A percentile compares a stretch with the other conserved stretches of the same genome.
phyloP scores from a whole-genome alignment of 1,140 invertebrate genomes.

The Pogonomyrmex californicus region DNA sequence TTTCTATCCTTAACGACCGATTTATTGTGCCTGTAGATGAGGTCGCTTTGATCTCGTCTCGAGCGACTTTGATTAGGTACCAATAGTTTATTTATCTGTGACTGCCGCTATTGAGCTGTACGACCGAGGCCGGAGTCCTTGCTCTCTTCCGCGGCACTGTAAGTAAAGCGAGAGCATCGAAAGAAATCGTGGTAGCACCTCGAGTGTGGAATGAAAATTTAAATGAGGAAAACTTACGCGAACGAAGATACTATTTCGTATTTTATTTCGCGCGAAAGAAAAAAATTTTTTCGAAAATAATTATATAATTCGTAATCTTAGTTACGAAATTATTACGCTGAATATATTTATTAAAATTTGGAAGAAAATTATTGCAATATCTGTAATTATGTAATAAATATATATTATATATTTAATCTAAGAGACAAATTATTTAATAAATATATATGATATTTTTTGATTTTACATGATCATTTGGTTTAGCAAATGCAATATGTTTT shows the following conservation, averaged over 20 bases:
- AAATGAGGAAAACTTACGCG: background rate
- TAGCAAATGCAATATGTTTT: conserved; percentile 1
- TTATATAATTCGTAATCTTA: background rate
- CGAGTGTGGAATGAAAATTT: background rate
- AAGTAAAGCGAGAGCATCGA: background rate
- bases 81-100: conserved; percentile 43
- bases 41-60: conserved; percentile 52
- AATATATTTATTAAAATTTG: no score
- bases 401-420: background rate
- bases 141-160: background rate
- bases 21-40: conserved; percentile 50
- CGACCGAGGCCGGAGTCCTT: background rate
- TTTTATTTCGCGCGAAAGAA: background rate
- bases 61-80: conserved; percentile 42
- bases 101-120: background rate
- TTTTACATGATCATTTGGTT: background rate
- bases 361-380: background rate
- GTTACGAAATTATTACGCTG: no score
- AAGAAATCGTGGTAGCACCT: background rate
- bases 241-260: background rate
- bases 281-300: background rate
- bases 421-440: background rate
- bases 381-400: background rate
- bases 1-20: conserved; percentile 60
- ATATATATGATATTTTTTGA: background rate